phyloP scores from a whole-genome alignment of 64 coral and sea anemone species.

The Astreopora myriophthalma region DNA sequence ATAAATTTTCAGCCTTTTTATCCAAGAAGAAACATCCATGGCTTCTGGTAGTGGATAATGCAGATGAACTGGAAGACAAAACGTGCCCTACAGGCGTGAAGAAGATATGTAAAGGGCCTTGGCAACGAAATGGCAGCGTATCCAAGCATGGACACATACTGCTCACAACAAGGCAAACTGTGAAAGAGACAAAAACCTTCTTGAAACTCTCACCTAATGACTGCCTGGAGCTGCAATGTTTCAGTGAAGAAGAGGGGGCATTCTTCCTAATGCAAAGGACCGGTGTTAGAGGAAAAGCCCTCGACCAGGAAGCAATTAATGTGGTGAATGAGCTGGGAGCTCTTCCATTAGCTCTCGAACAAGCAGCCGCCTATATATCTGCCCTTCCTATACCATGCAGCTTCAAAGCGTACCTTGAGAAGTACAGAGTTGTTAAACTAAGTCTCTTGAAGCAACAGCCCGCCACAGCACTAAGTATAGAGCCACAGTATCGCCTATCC shows the following conservation, averaged over 20 bases:
- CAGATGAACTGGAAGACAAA: constrained; percentile 13
- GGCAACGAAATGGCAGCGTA: not conserved
- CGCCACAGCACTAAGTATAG: constrained; percentile 6
- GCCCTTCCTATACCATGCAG: constrained; percentile 16
- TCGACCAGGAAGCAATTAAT: not conserved
- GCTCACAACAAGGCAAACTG: constrained; percentile 23
- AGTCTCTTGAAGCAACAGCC: constrained; percentile 5
- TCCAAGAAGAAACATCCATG: not conserved
- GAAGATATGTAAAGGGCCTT: constrained; percentile 21
- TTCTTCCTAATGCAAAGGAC: constrained; percentile 16
- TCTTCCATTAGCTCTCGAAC: constrained; percentile 40
- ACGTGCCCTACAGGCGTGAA: not conserved
- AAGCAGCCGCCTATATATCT: constrained; percentile 61
- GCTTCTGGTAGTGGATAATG: constrained; percentile 51
- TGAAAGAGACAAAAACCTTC: not conserved
- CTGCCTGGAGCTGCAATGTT: not conserved
- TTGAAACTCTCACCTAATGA: not conserved
- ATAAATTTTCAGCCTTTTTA: not conserved
- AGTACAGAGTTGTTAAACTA: not conserved
- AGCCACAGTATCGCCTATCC: constrained; percentile 34
- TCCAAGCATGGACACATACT: constrained; percentile 35
- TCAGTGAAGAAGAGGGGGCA: constrained; percentile 35
- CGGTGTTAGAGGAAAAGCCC: not conserved
- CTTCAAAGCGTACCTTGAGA: constrained; percentile 5
- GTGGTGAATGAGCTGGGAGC: constrained; percentile 32